These are phyloP conservation scores for Ramphastos sulfuratus DNA, from an alignment of 2,113 vertebrate species.

Conservation along the genomic window DNA sequence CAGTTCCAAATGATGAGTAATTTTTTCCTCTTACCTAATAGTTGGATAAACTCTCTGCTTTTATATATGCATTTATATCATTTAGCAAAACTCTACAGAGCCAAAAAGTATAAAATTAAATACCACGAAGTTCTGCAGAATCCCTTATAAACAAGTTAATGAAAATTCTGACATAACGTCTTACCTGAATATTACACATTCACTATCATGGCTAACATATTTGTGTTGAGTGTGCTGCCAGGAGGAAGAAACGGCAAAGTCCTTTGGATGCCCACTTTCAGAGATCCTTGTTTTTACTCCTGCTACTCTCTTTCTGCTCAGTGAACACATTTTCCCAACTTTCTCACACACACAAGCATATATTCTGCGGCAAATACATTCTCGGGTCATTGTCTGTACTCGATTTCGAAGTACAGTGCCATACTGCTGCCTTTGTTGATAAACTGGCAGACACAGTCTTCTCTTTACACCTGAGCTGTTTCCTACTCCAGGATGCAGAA, in stretches of 20 bases:
- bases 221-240: not conserved
- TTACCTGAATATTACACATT: not conserved
- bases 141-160: not conserved
- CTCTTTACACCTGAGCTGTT: not conserved
- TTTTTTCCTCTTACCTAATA: not conserved
- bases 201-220: not conserved
- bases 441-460: not conserved
- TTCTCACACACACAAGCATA: not conserved
- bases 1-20: not conserved
- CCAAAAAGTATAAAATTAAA: not conserved
- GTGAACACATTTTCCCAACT: not conserved
- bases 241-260: rapidly evolving
- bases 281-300: not conserved
- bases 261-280: not conserved
- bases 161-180: not conserved
- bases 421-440: not conserved
- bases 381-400: not conserved
- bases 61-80: not conserved
- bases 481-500: not conserved
- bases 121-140: not conserved
- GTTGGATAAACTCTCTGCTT: not conserved
- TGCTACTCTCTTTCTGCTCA: not conserved
- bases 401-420: not conserved
- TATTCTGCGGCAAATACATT: not conserved
- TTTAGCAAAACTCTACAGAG: not conserved